Evolutionary conservation across 2,113 vertebrate genomes (phyloP).

Genomic region (Indicator maculatus): DNA sequence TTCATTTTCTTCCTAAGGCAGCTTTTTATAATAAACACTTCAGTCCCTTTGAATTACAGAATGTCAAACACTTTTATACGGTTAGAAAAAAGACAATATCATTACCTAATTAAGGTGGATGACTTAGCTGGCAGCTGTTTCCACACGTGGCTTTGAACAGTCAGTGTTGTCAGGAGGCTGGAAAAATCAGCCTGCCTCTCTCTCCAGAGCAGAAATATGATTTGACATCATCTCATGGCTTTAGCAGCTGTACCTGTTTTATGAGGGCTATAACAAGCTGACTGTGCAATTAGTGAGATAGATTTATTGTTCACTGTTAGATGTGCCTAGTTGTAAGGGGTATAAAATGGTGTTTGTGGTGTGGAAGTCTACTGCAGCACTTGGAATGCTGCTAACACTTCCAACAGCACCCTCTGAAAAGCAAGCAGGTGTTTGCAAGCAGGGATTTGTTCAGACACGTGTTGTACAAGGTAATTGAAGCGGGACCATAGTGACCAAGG

Average conservation of each 20-base stretch:
- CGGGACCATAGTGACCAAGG: background rate
- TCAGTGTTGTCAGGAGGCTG: conserved; percentile 59
- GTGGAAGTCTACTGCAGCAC: conserved; percentile 69
- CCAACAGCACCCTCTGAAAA: conserved; percentile 60
- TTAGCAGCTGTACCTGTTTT: conserved; percentile 78
- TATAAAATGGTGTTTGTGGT: conserved; percentile 75
- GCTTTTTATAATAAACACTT: conserved; percentile 49
- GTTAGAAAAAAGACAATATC: conserved; percentile 34
- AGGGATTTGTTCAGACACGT: background rate
- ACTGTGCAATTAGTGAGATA: conserved; percentile 76
- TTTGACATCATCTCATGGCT: conserved; percentile 79
- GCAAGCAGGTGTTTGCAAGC: background rate
- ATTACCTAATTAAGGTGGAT: conserved; percentile 51
- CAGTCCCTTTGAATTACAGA: conserved; percentile 43
- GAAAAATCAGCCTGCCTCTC: conserved; percentile 72
- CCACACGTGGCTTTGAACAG: conserved; percentile 46
- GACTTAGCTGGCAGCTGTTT: conserved; percentile 63
- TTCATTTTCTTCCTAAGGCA: conserved; percentile 20
- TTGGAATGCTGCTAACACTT: conserved; percentile 70
- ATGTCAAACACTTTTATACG: conserved; percentile 41
- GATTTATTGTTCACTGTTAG: conserved; percentile 78
- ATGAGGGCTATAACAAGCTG: conserved; percentile 72
- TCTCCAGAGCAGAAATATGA: conserved; percentile 72
- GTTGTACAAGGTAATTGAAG: conserved; percentile 22
- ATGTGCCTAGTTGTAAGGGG: conserved; percentile 61